These are phyloP conservation scores for Aspiorhynchus laticeps DNA, from an alignment of 2,113 vertebrate genomes.

Conservation along the genomic window DNA sequence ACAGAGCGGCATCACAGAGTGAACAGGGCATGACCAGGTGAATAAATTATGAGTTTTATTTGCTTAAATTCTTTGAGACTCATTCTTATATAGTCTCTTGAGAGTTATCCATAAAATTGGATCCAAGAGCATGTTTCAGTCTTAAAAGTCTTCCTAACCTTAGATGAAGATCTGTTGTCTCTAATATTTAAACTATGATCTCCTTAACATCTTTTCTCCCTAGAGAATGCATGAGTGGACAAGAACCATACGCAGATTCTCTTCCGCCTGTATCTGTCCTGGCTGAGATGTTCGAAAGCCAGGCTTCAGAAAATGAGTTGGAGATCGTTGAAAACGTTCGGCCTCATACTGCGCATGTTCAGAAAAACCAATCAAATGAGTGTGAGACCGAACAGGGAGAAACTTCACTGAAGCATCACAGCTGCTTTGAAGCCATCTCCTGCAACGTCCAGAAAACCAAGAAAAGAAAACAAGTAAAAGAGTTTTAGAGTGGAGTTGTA, in stretches of 20 bases:
- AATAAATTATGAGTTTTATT: conserved; percentile 54
- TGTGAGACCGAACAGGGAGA: neutral
- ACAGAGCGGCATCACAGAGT: conserved; percentile 75
- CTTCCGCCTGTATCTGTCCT: neutral
- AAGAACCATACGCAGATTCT: neutral
- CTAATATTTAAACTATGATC: neutral
- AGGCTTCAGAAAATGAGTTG: neutral
- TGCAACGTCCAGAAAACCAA: neutral
- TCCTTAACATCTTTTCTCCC: neutral
- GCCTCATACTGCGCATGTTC: neutral
- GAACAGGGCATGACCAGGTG: conserved; percentile 85
- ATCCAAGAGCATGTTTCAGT: neutral
- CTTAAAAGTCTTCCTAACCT: neutral
- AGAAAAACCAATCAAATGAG: neutral
- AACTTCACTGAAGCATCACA: neutral
- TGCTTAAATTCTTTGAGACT: neutral
- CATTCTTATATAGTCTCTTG: neutral
- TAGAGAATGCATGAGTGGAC: neutral
- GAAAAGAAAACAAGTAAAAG: neutral
- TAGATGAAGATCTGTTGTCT: neutral
- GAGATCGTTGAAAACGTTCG: neutral
- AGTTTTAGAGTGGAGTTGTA: neutral
- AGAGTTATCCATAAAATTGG: neutral
- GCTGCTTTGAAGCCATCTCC: neutral
- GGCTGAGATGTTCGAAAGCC: neutral